A percentile compares a stretch with the other conserved stretches of the same genome.
These are phyloP conservation scores for Carollia perspicillata DNA, from an alignment of 2,113 vertebrate genomes.

Conservation along the genomic window DNA sequence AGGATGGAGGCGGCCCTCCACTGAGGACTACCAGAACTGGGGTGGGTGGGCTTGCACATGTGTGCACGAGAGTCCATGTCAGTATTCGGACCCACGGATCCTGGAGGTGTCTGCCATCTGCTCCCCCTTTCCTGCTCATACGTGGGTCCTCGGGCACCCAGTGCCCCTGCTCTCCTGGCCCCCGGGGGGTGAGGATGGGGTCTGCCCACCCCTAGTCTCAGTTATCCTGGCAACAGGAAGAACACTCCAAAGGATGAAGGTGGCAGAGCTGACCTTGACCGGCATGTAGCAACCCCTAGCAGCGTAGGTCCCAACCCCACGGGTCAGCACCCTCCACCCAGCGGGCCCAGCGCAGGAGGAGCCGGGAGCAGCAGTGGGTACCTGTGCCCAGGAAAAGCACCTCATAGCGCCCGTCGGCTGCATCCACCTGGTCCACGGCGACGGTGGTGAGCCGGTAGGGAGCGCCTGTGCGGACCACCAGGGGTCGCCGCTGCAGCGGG, in stretches of 20 bases:
- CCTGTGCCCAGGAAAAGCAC: slow-evolving; percentile 99
- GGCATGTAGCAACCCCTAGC: neutral
- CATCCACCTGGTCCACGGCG: slow-evolving; percentile 96
- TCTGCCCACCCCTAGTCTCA: neutral
- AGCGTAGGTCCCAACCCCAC: neutral
- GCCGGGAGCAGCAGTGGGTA: slow-evolving; percentile 83
- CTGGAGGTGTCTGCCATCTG: neutral
- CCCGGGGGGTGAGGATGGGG: neutral
- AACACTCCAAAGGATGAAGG: neutral
- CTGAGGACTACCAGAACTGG: too few relatives aligned
- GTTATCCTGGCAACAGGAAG: neutral
- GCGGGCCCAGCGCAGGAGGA: slow-evolving; percentile 24
- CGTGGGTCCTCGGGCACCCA: neutral
- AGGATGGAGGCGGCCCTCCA: neutral
- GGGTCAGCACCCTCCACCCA: slow-evolving; percentile 32
- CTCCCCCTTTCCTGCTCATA: neutral
- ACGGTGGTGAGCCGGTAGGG: slow-evolving; percentile 98
- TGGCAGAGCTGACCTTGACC: neutral
- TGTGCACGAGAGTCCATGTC: neutral
- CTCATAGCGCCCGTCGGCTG: slow-evolving; percentile 97
- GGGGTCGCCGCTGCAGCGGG: slow-evolving; percentile 95
- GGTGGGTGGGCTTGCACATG: accelerated
- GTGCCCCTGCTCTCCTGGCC: neutral
- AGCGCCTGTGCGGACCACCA: slow-evolving; percentile 94
- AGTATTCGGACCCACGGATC: neutral